phyloP scores from a whole-genome alignment of 2,888 invertebrate species.

The Nudaria mundana region DNA sequence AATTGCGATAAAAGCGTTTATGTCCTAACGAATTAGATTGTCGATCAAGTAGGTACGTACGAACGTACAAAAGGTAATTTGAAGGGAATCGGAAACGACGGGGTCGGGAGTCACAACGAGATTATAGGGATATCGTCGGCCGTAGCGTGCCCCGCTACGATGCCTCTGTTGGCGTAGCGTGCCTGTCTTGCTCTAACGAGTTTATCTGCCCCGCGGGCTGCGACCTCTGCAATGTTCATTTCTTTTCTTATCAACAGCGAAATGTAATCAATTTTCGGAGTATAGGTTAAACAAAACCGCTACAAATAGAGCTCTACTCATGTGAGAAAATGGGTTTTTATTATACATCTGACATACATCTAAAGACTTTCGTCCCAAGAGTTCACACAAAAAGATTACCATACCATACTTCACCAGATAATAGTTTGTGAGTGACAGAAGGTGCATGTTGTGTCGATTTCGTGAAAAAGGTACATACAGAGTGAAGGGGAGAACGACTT shows the following conservation, averaged over 20 bases:
- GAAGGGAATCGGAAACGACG: conserved; percentile 66
- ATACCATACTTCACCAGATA: too few relatives aligned
- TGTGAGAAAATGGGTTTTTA: too few relatives aligned
- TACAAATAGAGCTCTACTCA: background rate
- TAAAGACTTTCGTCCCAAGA: background rate
- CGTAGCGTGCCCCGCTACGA: conserved; percentile 49
- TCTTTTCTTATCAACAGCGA: conserved; percentile 60
- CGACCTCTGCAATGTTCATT: conserved; percentile 59
- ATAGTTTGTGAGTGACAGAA: too few relatives aligned
- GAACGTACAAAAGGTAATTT: conserved; percentile 72
- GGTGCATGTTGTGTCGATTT: too few relatives aligned
- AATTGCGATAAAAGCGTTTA: conserved; percentile 60
- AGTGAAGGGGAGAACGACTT: too few relatives aligned
- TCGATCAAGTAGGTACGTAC: conserved; percentile 57
- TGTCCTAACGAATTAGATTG: conserved; percentile 67
- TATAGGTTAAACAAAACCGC: conserved; percentile 1
- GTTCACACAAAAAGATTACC: background rate
- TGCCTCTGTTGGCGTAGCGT: conserved; percentile 58
- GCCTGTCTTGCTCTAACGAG: conserved; percentile 76
- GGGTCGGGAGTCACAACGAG: conserved; percentile 70
- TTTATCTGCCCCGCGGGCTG: conserved; percentile 79
- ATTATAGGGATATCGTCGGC: conserved; percentile 68
- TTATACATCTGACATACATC: background rate
- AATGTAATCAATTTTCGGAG: conserved; percentile 60
- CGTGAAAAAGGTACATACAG: too few relatives aligned